phyloP scores from a whole-genome alignment of 2,113 vertebrate species.

The Haemorhous mexicanus region DNA sequence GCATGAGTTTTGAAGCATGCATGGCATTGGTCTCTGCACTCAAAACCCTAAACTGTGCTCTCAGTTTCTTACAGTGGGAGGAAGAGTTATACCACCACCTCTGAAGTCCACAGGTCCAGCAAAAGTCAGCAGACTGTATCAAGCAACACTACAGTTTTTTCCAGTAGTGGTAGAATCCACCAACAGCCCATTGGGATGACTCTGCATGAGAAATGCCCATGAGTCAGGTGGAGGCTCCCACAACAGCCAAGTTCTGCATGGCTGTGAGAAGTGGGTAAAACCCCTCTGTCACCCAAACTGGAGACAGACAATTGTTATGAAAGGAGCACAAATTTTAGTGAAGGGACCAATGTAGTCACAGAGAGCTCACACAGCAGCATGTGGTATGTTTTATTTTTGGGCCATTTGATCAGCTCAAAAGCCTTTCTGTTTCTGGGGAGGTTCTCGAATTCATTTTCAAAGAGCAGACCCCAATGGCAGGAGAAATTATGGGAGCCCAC shows the following conservation, averaged over 20 bases:
- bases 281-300: neutral
- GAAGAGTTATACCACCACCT: neutral
- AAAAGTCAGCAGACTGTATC: neutral
- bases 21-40: neutral
- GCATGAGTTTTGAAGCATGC: neutral
- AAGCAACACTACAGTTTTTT: neutral
- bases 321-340: neutral
- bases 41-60: neutral
- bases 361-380: neutral
- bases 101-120: neutral
- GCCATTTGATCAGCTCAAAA: neutral
- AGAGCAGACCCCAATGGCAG: neutral
- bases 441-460: neutral
- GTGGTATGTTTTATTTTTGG: neutral
- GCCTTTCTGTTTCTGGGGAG: neutral
- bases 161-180: neutral
- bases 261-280: neutral
- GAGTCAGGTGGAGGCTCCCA: neutral
- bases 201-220: neutral
- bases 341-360: fast-evolving
- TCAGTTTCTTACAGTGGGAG: neutral
- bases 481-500: neutral
- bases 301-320: neutral
- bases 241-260: neutral
- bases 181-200: neutral